Base-by-base conservation (phyloP, 1,140 invertebrate species). In the Cherax destructor region DNA sequence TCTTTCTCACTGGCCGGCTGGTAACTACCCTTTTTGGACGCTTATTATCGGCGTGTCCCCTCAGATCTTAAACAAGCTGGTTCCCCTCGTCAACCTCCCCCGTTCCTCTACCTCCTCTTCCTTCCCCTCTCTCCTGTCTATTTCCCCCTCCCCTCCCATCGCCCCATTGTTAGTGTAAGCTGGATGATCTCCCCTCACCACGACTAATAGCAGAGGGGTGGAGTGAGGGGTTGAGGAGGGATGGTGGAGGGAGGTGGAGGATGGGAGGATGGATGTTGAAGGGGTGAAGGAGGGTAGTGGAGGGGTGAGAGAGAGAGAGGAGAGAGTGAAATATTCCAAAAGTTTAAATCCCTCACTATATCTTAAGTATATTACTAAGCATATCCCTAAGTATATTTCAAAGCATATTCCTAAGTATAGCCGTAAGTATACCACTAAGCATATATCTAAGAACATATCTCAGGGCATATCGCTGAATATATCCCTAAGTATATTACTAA, bases 121-220 rank as follows among this genome's bases (percentile, higher is more conserved):
- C 47, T 13, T 41, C n/a, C 41, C 52, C 78, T 16, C 47, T 21
- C 10, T 41, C 30, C 30, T 2, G 30, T 41, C 30, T 41, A 41
- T 41, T 41, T 41, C 30, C 52, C 52, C 52, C 78, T 79, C 11
- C 7, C 47, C 41, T 41, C n/a, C 41, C 52, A 41, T 16, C 47
- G 4, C 10, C 47, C 78, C 78, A 79, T 79, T 79, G 78, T 79
- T 79, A 50, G 78, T 52, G 47, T 79, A 79, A 79, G 78, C n/a
- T 50, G 78, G 78, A 79, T 79, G 41, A 79, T 79, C 78, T 47
- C 30, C 41, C n/a, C 41, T 50, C 78, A 52, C 10, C 78, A 79
- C 47, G 78, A 50, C 78, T 79, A 50, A 50, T 79, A 50, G 78
- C 49, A 16, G 47, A 50, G 78, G 10, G 78, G 78, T 41, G 21